Evolutionary conservation across 2,888 invertebrate genomes (phyloP), one percentile per base, ranked within the genome.

Genomic region (Ischnus inquisitorius): DNA sequence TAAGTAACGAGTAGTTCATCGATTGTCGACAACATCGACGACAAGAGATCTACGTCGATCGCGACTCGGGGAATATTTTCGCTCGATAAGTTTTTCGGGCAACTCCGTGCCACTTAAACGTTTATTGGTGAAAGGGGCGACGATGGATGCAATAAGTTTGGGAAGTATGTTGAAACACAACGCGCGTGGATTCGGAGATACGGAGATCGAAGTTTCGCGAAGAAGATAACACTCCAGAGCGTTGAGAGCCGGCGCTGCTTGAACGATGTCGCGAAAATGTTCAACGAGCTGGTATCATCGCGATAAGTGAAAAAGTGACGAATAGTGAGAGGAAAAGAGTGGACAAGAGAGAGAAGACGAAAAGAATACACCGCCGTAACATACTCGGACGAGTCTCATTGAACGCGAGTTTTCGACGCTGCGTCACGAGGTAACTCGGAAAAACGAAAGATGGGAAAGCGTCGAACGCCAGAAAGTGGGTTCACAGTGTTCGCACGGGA

Each of bases 291-390:
- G 25, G 62, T 51, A 64, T 74, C 46, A 39, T 64, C 46, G 64
- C 41, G 54, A 51, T 79, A 71, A 72, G 46, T 65, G 65, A 51
- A 64, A 46, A 60, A 74, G 62, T 62, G 74, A 48, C 60, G 34
- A 46, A 62, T 74, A 62, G 64, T 19, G 64, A 22, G 22, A 34
- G 10, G 16, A 39, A 41, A 75, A 48, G 19, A 64, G 48, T 48
- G 19, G 46, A 62, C 62, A 34, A 5, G 25, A 60, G 22, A 28
- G 46, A 74, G 19, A 5, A 48, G 69, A 69, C n/a, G 64, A 64
- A 62, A 19, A 8, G 34, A 43, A 57, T 19, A 62, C 34, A 48
- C 62, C 3, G 75, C 19, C 39, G 28, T 14, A n/a, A 14, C 48
- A 14, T 48, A 64, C 48, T 28, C 10, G 60, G 16, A 14, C 22